Evolutionary conservation across 2,888 invertebrate species (phyloP).

Genomic region (Cryptocephalus primarius): DNA sequence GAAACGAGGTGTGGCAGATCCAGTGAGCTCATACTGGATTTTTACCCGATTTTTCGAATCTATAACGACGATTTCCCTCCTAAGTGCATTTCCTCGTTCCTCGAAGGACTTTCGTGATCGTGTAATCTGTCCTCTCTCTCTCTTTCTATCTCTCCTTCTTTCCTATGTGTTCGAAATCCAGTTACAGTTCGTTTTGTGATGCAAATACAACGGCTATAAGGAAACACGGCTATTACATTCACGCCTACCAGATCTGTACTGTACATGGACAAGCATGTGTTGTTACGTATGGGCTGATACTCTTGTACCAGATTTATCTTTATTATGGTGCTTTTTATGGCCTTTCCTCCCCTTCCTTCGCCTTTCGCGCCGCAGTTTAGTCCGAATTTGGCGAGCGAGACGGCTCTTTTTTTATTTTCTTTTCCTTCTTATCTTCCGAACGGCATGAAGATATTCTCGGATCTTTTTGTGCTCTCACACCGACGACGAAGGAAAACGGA

Average conservation of each 20-base stretch:
- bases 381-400: neutral
- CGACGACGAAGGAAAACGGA: no score
- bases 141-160: constrained; percentile 2
- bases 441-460: neutral
- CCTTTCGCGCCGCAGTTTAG: neutral
- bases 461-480: neutral
- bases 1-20: no score
- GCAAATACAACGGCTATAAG: constrained; percentile 26
- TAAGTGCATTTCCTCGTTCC: neutral
- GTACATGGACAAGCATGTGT: constrained; percentile 17
- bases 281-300: neutral
- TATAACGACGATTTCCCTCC: no score
- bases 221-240: constrained; percentile 26
- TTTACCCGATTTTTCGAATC: no score
- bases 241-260: constrained; percentile 25
- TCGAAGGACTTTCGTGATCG: neutral
- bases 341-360: neutral
- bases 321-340: neutral
- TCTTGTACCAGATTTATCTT: constrained; percentile 1
- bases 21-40: no score
- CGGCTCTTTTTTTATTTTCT: neutral
- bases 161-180: constrained; percentile 1
- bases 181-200: constrained; percentile 25
- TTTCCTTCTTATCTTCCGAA: neutral
- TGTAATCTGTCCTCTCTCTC: neutral